These are phyloP conservation scores for Macrobrachium rosenbergii DNA, from an alignment of 1,140 invertebrate genomes.

Conservation along the genomic window DNA sequence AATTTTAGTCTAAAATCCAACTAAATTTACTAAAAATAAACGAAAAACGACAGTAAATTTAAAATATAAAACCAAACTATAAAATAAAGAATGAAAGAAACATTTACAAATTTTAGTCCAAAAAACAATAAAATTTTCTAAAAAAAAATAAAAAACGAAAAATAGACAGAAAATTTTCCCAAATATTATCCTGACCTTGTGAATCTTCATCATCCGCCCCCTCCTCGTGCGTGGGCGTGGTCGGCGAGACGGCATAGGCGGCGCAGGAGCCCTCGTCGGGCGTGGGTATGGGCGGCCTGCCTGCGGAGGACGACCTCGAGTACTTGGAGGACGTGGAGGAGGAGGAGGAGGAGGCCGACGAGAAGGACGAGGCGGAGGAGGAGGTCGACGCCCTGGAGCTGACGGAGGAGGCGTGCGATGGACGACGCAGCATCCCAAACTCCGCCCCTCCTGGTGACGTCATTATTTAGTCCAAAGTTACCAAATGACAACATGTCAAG, in stretches of 20 bases:
- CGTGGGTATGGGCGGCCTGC: slow-evolving; percentile 24
- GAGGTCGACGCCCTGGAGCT: slow-evolving; percentile 34
- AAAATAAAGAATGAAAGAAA: too few species aligned
- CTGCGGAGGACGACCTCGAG: not conserved
- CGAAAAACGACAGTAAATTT: too few species aligned
- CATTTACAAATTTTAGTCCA: too few species aligned
- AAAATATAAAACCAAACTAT: too few species aligned
- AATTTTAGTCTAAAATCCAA: too few species aligned
- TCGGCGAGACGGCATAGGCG: not conserved
- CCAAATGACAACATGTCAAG: not conserved
- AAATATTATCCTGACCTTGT: not conserved
- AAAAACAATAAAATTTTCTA: too few species aligned
- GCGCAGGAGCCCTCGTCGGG: slow-evolving; percentile 5
- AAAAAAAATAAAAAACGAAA: too few species aligned
- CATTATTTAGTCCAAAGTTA: too few species aligned
- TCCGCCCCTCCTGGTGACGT: slow-evolving; percentile 14
- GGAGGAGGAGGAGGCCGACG: slow-evolving; percentile 28
- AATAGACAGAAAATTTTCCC: too few species aligned
- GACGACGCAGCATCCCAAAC: slow-evolving; percentile 27
- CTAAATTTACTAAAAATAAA: too few species aligned
- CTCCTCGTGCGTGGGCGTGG: not conserved
- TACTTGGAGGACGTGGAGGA: slow-evolving; percentile 20
- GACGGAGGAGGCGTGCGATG: slow-evolving; percentile 33
- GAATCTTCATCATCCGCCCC: not conserved
- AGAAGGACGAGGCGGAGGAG: slow-evolving; percentile 27